Evolutionary conservation across 2,797 vertebrate species (phyloP), one percentile per base, ranked within the genome.

Genomic region (Microctenopoma steveboyesi): DNA sequence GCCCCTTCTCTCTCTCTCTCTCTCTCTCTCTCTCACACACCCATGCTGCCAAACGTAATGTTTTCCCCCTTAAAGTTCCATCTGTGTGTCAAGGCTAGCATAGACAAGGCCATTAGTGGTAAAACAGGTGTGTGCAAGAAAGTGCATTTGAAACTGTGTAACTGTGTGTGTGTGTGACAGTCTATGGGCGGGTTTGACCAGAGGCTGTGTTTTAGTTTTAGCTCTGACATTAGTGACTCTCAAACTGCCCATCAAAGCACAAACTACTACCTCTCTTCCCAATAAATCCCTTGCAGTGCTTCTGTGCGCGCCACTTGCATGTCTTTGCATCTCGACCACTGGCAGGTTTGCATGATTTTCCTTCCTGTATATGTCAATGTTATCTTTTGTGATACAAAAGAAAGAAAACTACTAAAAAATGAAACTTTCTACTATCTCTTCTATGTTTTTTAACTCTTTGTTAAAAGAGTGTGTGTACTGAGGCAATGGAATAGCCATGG

Each of bases 171-270:
- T 42, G 63, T 37, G 49, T 33, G 7, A 12, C 64, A 51, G 64
- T 75, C 59, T 35, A n/a, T 16, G 69, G 67, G 72, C 4, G 11
- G 75, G 55, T 66, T 76, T 69, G 59, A 72, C 81, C 15, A 0
- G 35, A 84, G 82, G 74, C 64, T 82, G 66, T 79, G 69, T 68
- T 92, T 90, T 75, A 81, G 73, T 72, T 84, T 84, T 76, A 81
- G 67, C 70, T 80, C 84, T 88, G 79, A 88, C 81, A 85, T 88
- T 88, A 82, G 79, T 61, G 69, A 47, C 77, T 84, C 80, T 84
- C 59, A 82, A 79, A 88, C 72, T 78, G 59, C 72, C 64, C 48
- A 69, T 83, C 69, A 80, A 86, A 84, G 70, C 61, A 62, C 66
- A 81, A 87, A 88, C 66, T 62, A 77, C 79, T 73, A 68, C 76